Base-by-base conservation (phyloP, 1,140 invertebrate species). In the Ips nitidus region DNA sequence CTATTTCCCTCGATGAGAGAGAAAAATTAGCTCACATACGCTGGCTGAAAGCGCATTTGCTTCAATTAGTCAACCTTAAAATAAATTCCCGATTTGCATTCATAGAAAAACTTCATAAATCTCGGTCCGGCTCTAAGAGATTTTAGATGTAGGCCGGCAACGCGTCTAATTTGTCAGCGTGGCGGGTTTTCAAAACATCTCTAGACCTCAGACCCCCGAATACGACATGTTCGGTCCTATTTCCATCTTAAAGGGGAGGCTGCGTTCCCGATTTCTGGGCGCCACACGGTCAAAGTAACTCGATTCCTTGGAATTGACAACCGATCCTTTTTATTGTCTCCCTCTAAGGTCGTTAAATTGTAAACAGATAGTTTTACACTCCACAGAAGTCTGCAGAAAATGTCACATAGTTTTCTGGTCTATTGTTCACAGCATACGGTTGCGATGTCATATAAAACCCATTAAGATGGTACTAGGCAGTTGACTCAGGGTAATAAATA, bases 71-170 rank as follows among this genome's bases (percentile, higher is more conserved):
- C 64, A 66, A 57, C 64, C 64, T 39, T n/a, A 58, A 66, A 66
- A 66, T 66, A 66, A 66, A 66, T 66, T 41, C n/a, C 40, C 55
- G 55, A 66, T 66, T 66, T 66, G 64, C 64, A 66, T 66, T 58
- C 64, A 66, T 66, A 66, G 64, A 66, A 66, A 66, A 66, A 66
- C 53, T 41, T 37, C 45, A 66, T 66, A 66, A 66, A 66, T 66
- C 64, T 66, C 37, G 55, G 50, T 66, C 53, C 45, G 41, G 8
- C 37, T 53, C 53, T 66, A 66, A 66, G 64, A 66, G 64, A 66
- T 66, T 66, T 66, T 66, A 41, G 41, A 66, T 66, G 64, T 66
- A 66, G 53, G 47, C 41, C 64, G 64, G 41, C 41, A 66, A 42
- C 55, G 39, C 37, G 42, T 56, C 52, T 22, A 56, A 65, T 65